phyloP scores from a whole-genome alignment of 2,888 invertebrate species.

The Liodrosophila aerea region DNA sequence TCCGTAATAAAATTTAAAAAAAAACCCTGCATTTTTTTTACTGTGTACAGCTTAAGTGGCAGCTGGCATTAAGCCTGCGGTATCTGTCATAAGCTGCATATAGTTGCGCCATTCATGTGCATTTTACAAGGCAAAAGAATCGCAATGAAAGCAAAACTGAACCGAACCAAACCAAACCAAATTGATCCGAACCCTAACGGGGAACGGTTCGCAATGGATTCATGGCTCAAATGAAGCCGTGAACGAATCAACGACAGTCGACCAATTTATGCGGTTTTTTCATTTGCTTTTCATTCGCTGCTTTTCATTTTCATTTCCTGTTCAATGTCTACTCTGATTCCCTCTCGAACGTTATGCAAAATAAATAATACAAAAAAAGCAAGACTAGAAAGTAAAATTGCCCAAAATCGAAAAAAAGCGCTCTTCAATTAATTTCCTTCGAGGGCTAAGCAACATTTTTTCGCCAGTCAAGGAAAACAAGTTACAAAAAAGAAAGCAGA shows the following conservation, averaged over 20 bases:
- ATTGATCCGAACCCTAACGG: neutral
- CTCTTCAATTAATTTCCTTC: constrained; percentile 51
- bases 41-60: too few relatives aligned
- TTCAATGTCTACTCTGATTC: neutral
- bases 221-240: constrained; percentile 46
- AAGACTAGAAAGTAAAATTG: constrained; percentile 18
- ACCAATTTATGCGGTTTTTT: constrained; percentile 61
- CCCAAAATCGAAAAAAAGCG: constrained; percentile 21
- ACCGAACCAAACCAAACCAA: neutral
- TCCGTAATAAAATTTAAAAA: too few relatives aligned
- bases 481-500: neutral
- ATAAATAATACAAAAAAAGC: too few relatives aligned
- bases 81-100: too few relatives aligned
- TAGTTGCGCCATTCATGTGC: too few relatives aligned
- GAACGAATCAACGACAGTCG: constrained; percentile 56
- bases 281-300: constrained; percentile 42
- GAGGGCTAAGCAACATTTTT: constrained; percentile 35
- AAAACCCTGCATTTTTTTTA: too few relatives aligned
- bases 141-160: too few relatives aligned
- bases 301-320: constrained; percentile 31
- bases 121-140: too few relatives aligned
- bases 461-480: neutral
- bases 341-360: constrained; percentile 14
- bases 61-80: too few relatives aligned
- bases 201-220: neutral